Conservation (phyloP, 2,113 vertebrate genomes). For the Sinocyclocheilus anshuiensis region DNA sequence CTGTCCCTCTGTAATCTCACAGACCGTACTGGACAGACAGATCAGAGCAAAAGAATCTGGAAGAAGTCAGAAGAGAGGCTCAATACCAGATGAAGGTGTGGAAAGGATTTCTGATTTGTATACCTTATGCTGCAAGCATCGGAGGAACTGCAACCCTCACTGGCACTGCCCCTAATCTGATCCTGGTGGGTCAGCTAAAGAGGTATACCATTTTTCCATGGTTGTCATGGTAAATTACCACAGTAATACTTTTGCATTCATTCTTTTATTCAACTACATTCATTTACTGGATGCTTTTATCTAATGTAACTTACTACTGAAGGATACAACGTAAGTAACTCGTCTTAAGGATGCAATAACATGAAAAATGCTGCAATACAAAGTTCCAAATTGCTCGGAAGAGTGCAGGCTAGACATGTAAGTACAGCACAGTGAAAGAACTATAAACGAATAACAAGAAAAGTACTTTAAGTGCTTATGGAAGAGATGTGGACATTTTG, state of each 20-base stretch:
- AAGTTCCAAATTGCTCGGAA: not conserved
- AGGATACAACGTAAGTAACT: not conserved
- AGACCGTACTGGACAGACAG: conserved; percentile 76
- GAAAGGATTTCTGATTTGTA: conserved; percentile 97
- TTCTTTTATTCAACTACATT: not conserved
- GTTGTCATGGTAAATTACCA: not conserved
- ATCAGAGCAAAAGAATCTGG: conserved; percentile 68
- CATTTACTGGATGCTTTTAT: not conserved
- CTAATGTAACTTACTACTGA: not conserved
- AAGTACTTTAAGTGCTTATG: no score
- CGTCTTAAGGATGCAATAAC: not conserved
- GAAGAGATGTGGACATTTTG: not conserved
- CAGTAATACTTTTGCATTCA: not conserved
- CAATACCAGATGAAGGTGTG: conserved; percentile 87
- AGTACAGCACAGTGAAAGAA: not conserved
- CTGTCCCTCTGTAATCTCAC: conserved; percentile 28
- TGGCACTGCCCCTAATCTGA: conserved; percentile 92
- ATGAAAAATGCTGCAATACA: not conserved
- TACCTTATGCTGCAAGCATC: conserved; percentile 93
- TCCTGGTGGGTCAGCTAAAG: conserved; percentile 93
- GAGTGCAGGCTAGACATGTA: not conserved
- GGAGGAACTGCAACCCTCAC: conserved; percentile 94
- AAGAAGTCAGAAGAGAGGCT: conserved; percentile 79
- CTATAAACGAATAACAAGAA: no score
- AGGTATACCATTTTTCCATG: conserved; percentile 69